Conservation (phyloP, 2,113 vertebrate species). For the Pogona vitticeps region DNA sequence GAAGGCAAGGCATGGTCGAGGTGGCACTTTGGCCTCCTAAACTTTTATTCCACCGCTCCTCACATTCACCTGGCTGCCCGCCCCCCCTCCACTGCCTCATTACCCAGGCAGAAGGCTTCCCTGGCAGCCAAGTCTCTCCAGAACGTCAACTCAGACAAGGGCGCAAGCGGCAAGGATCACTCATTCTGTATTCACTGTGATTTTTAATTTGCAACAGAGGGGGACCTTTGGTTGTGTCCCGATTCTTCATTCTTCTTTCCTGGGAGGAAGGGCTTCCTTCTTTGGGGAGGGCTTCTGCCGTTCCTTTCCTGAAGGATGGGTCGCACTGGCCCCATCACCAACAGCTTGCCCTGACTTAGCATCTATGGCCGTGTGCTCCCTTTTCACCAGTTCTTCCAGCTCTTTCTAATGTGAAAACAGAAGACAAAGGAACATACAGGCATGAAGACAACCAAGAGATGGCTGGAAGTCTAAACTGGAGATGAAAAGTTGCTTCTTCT, state of each 20-base stretch:
- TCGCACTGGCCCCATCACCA: not conserved
- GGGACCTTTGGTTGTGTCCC: not conserved
- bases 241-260: slow-evolving; percentile 5
- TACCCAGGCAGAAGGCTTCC: too few species aligned
- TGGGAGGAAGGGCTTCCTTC: not conserved
- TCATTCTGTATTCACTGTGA: not conserved
- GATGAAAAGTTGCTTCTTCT: not conserved
- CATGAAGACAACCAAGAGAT: not conserved
- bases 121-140: not conserved
- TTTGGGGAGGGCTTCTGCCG: not conserved
- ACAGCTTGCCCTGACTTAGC: slow-evolving; percentile 36
- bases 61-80: not conserved
- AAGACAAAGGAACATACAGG: not conserved
- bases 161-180: not conserved
- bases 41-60: not conserved
- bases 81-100: not conserved
- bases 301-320: not conserved
- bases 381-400: slow-evolving; percentile 84
- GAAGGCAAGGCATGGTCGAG: not conserved
- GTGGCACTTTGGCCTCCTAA: not conserved
- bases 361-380: slow-evolving; percentile 83
- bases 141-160: not conserved
- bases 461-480: not conserved
- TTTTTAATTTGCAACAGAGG: slow-evolving; percentile 9
- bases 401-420: slow-evolving; percentile 74